Evolutionary conservation across 2,888 invertebrate species (phyloP).

Genomic region (Brachylomia viminalis): DNA sequence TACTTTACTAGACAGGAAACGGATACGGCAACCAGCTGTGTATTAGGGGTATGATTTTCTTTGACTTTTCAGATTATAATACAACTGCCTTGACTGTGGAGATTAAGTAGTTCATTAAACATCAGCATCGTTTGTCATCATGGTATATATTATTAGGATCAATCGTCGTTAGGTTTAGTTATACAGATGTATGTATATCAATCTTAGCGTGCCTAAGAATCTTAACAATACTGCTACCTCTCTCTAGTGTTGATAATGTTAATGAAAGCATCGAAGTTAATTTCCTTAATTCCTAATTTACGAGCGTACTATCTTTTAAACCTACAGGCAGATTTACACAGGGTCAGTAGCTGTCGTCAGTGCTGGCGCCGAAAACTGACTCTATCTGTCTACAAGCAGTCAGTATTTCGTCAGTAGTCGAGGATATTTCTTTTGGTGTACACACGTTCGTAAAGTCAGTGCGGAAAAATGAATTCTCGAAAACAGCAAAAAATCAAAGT

Average conservation of each 20-base stretch:
- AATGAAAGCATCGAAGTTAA: background rate
- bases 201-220: constrained; percentile 5
- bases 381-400: too few species aligned
- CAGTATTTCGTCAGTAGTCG: too few species aligned
- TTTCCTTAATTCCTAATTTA: background rate
- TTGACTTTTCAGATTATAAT: background rate
- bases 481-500: too few species aligned
- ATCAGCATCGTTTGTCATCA: background rate
- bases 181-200: background rate
- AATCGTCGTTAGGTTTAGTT: background rate
- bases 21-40: background rate
- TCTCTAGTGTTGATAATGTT: background rate
- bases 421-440: too few species aligned
- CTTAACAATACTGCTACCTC: background rate
- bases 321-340: too few species aligned
- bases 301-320: background rate
- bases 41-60: background rate
- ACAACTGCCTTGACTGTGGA: background rate
- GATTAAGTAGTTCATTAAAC: too few species aligned
- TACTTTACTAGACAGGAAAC: constrained; percentile 23
- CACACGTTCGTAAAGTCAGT: too few species aligned
- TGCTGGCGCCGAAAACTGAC: too few species aligned
- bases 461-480: too few species aligned
- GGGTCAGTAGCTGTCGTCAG: too few species aligned
- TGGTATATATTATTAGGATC: background rate